These are phyloP conservation scores for Bombylius discolor DNA, from an alignment of 2,888 invertebrate species.

Conservation along the genomic window DNA sequence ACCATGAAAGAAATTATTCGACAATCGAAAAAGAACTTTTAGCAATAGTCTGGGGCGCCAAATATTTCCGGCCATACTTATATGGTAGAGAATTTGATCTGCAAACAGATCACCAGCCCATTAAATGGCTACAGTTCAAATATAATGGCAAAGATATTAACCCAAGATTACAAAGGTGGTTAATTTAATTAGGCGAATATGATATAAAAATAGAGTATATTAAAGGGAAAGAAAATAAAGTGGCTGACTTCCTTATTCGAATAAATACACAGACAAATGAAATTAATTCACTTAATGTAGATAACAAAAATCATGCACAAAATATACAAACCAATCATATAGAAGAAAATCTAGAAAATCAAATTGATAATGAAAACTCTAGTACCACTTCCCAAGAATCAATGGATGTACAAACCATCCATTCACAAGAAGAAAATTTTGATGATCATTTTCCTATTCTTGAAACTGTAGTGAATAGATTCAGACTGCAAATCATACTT, in stretches of 20 bases:
- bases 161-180: not conserved
- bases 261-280: conserved; percentile 1
- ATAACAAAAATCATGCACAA: too few relatives aligned
- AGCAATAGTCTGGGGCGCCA: conserved; percentile 1
- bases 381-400: not conserved
- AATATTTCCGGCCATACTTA: conserved; percentile 2
- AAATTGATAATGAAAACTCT: not conserved
- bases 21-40: conserved; percentile 2
- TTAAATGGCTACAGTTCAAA: conserved; percentile 1
- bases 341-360: not conserved
- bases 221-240: conserved; percentile 1
- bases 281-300: not conserved
- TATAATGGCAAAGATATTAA: conserved; percentile 1
- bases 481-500: too few relatives aligned
- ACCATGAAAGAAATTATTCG: conserved; percentile 3
- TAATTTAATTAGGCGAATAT: not conserved
- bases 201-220: not conserved
- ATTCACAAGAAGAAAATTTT: conserved; percentile 1
- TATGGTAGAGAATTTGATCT: not conserved
- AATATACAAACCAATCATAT: too few relatives aligned
- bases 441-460: conserved; percentile 3
- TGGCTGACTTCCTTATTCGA: conserved; percentile 1
- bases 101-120: not conserved
- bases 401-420: conserved; percentile 1
- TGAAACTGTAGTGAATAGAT: conserved; percentile 5